A percentile compares a stretch with the other conserved stretches of the same genome.
These are phyloP conservation scores for Trematomus loennbergii DNA, from an alignment of 2,113 vertebrate species.

Conservation along the genomic window DNA sequence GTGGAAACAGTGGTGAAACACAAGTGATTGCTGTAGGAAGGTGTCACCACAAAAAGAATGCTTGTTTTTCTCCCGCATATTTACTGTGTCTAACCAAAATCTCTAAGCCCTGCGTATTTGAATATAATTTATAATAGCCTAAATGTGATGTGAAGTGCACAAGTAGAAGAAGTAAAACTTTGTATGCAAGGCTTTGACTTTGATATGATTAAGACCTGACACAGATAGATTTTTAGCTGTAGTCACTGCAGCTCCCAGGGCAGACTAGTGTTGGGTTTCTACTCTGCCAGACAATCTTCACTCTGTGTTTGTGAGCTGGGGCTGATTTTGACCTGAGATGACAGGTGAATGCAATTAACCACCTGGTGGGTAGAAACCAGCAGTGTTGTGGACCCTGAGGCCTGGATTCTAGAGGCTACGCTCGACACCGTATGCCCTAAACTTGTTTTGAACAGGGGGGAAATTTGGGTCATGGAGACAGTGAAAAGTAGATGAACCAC, in stretches of 20 bases:
- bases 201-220: constrained; percentile 4
- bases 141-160: not conserved
- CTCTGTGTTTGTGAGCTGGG: constrained; percentile 11
- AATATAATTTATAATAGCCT: not conserved
- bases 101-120: not conserved
- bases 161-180: not conserved
- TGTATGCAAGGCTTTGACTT: not conserved
- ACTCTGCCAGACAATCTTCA: constrained; percentile 9
- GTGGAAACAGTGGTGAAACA: not conserved
- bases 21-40: not conserved
- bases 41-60: not conserved
- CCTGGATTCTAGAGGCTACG: not conserved
- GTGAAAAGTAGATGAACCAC: not conserved
- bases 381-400: constrained; percentile 8
- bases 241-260: not conserved
- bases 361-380: constrained; percentile 36
- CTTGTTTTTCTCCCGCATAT: not conserved
- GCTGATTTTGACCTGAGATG: constrained; percentile 33
- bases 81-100: not conserved
- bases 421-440: not conserved
- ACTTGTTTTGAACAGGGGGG: constrained; percentile 23
- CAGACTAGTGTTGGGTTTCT: constrained; percentile 17
- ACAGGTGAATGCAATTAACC: constrained; percentile 42
- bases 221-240: not conserved
- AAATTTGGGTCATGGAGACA: constrained; percentile 10